Conservation (phyloP, 2,113 vertebrate species). For the Holacanthus passer region DNA sequence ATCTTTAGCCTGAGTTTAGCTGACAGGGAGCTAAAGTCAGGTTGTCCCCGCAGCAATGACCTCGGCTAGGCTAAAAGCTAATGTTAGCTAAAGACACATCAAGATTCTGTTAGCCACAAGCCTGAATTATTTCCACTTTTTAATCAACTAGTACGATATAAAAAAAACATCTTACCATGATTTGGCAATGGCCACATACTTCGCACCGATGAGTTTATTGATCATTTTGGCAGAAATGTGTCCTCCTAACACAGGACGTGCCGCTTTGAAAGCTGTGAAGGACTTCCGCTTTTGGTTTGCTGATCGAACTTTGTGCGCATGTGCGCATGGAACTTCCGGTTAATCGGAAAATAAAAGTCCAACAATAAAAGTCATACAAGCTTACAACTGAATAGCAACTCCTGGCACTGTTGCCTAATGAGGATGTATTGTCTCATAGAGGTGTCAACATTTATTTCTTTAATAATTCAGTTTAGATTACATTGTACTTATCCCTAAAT, state of each 20-base stretch:
- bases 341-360: constrained; percentile 16
- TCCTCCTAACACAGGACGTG: not conserved
- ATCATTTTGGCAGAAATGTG: constrained; percentile 76
- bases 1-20: not conserved
- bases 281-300: constrained; percentile 22
- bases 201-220: constrained; percentile 81
- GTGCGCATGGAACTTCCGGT: constrained; percentile 59
- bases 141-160: not conserved
- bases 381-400: too few species aligned
- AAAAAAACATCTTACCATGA: constrained; percentile 84
- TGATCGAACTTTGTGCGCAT: accelerated
- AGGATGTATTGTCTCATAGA: not conserved
- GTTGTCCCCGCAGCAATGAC: constrained; percentile 56
- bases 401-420: accelerated
- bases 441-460: not conserved
- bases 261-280: not conserved
- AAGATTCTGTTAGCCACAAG: not conserved
- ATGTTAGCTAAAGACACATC: constrained; percentile 44
- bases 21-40: not conserved
- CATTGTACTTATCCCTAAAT: too few species aligned
- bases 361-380: not conserved
- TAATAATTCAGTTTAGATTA: not conserved
- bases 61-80: constrained; percentile 72
- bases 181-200: constrained; percentile 84
- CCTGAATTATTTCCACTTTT: not conserved